Evolutionary conservation across 2,888 invertebrate species (phyloP).

Genomic region (Agrochola lychnidis): DNA sequence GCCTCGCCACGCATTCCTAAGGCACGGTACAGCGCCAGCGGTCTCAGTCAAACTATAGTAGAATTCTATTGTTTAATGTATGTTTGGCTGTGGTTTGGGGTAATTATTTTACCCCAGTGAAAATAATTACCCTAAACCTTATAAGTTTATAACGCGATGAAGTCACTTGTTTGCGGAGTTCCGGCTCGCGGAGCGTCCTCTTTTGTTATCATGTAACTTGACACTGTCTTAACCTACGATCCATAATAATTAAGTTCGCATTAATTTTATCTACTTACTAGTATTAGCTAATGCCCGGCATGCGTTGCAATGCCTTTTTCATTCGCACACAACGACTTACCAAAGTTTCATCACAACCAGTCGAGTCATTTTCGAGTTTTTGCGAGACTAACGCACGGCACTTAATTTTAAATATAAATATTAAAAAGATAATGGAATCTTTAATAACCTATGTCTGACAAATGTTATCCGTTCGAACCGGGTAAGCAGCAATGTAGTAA

Average conservation of each 20-base stretch:
- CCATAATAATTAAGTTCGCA: constrained; percentile 13
- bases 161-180: not conserved
- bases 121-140: too few species aligned
- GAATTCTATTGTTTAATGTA: not conserved
- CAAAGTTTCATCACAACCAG: too few species aligned
- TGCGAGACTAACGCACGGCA: too few species aligned
- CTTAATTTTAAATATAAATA: too few species aligned
- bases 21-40: too few species aligned
- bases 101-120: not conserved
- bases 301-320: too few species aligned
- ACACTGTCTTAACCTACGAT: constrained; percentile 11
- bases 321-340: too few species aligned
- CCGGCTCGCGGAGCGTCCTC: constrained; percentile 13
- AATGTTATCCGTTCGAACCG: not conserved
- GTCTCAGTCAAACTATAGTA: too few species aligned
- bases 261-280: constrained; percentile 14
- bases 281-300: too few species aligned
- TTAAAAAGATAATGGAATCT: not conserved
- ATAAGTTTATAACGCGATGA: not conserved
- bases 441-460: not conserved
- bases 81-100: not conserved
- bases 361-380: too few species aligned
- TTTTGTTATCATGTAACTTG: constrained; percentile 23
- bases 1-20: too few species aligned
- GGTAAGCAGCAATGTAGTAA: not conserved